Conservation (phyloP, 2,888 invertebrate species). For the Phengaris arion region DNA sequence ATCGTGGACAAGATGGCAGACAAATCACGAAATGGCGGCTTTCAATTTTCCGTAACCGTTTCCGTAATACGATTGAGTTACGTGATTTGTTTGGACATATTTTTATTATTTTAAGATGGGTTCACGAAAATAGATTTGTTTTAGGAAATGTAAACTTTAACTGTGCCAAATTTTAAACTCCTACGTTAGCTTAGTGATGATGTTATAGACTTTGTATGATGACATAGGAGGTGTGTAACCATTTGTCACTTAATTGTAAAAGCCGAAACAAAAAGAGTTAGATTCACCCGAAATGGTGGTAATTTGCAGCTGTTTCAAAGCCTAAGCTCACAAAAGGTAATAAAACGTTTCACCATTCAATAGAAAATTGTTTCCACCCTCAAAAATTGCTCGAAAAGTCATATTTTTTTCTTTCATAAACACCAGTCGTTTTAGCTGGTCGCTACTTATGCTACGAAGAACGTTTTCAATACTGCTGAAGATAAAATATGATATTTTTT, state of each 20-base stretch:
- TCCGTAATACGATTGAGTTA: slow-evolving; percentile 37
- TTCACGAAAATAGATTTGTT: slow-evolving; percentile 12
- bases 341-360: slow-evolving; percentile 49
- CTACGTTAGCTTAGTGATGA: too few relatives aligned
- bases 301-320: slow-evolving; percentile 24
- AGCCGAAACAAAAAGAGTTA: slow-evolving; percentile 13
- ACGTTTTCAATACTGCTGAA: slow-evolving; percentile 35
- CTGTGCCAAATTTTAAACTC: too few relatives aligned
- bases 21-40: slow-evolving; percentile 45
- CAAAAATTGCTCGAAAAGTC: slow-evolving; percentile 53
- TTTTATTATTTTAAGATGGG: slow-evolving; percentile 1
- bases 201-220: too few relatives aligned
- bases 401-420: slow-evolving; percentile 56
- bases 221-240: too few relatives aligned
- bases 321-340: slow-evolving; percentile 37
- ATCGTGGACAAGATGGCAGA: slow-evolving; percentile 62
- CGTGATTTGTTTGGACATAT: slow-evolving; percentile 27
- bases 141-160: neutral
- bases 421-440: slow-evolving; percentile 41
- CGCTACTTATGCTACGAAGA: slow-evolving; percentile 37
- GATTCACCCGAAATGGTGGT: slow-evolving; percentile 5
- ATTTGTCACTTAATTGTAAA: neutral
- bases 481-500: neutral
- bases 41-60: slow-evolving; percentile 46
- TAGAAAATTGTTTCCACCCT: slow-evolving; percentile 55